These are phyloP conservation scores for Mandrillus leucophaeus DNA, from an alignment of 2,113 vertebrate genomes.

Conservation along the genomic window DNA sequence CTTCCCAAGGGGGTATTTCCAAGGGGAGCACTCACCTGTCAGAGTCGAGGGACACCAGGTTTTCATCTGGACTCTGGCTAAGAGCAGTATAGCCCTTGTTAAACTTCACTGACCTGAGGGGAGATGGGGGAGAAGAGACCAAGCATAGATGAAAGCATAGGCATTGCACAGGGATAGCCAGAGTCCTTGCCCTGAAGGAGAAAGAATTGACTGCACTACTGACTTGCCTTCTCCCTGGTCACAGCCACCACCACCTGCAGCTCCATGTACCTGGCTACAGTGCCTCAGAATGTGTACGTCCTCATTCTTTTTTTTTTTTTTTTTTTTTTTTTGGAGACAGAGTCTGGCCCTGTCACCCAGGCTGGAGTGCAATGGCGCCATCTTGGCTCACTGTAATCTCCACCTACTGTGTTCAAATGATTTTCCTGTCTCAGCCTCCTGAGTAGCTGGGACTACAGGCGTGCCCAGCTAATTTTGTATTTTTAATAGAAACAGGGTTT, in stretches of 20 bases:
- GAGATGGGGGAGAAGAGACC: not conserved
- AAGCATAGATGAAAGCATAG: not conserved
- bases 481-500: no score
- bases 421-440: no score
- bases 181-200: no score
- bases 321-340: not conserved
- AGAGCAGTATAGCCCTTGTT: conserved; percentile 95
- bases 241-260: not conserved
- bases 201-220: not conserved
- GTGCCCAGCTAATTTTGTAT: no score
- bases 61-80: conserved; percentile 93
- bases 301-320: not conserved
- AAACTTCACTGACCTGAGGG: conserved; percentile 89
- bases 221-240: not conserved
- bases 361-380: no score
- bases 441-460: no score
- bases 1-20: not conserved
- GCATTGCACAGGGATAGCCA: not conserved
- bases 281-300: not conserved
- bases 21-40: conserved; percentile 89
- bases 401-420: no score
- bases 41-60: conserved; percentile 92
- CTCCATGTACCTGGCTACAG: not conserved
- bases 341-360: not conserved
- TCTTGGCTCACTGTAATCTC: no score